Base-by-base conservation (phyloP, 2,113 vertebrate genomes). In the Malurus cyaneus region DNA sequence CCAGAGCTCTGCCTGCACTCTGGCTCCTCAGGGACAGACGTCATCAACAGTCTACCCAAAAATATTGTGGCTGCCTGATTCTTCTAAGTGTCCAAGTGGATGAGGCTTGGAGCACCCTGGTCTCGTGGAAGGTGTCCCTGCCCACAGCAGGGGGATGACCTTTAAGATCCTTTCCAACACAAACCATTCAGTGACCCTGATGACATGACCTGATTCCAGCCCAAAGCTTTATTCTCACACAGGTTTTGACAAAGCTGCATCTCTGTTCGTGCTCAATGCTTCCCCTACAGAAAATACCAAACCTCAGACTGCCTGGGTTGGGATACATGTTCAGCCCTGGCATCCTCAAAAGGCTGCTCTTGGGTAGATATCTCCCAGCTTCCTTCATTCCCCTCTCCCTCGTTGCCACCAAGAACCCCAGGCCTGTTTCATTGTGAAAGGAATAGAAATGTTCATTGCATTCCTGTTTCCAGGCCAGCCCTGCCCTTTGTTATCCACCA, bases 401-500 rank as follows among this genome's bases (percentile, higher is more conserved):
- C 46, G 24, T 7, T 62, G 49, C 44, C 57, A 78, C 47, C 44
- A 76, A 65, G 78, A 91, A n/a, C 18, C 11, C 3, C 52, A 66
- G 39, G 25, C 20, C 64, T 65, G 34, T 59, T 91, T 80, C 71
- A 66, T 3, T 26, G 76, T 93, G 82, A 78, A 94, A 88, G 59
- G 76, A 79, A 85, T 91, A 64, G 10, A 91, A 91, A 87, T 23
- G 23, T 31, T 53, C 17, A 17, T 14, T 1, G 6, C 70, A 82
- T 96, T 96, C 66, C 92, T 95, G 90, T 82, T 88, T 88, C 82
- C 42, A n/a, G 42, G 90, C 90, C 92, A 95, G 12, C 57, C 69
- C 85, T 92, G 49, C 53, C 74, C 46, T 93, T 96, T 95, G 50
- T 92, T 88, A 80, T 61, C 79, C 85, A 89, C 36, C 79, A 86